These are phyloP conservation scores for Chondrilla cf. caribensis DNA, from an alignment of 37 sponge, comb jelly and placozoan genomes.

Conservation along the genomic window DNA sequence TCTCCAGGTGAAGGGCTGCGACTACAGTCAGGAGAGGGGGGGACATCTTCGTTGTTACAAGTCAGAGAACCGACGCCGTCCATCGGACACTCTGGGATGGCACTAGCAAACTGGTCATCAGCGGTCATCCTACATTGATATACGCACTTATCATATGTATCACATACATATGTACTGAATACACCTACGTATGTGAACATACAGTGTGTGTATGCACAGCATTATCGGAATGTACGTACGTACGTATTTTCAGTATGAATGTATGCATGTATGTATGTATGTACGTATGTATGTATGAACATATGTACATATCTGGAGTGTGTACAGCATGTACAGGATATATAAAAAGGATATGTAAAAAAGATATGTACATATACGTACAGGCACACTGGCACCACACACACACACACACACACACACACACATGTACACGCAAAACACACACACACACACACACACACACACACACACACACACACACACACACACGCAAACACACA, in stretches of 20 bases:
- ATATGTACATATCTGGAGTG: not conserved
- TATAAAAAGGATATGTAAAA: too few species aligned
- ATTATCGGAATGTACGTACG: too few species aligned
- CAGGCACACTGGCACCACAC: too few species aligned
- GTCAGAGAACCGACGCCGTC: not conserved
- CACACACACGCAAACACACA: not conserved
- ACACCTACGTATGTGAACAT: too few species aligned
- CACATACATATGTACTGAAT: too few species aligned
- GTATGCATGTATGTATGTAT: not conserved
- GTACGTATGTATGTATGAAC: not conserved
- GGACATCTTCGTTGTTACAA: conserved; percentile 1
- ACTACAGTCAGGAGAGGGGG: not conserved
- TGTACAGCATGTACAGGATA: too few species aligned
- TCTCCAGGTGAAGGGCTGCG: not conserved
- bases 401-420: not conserved
- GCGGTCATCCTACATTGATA: not conserved
- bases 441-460: not conserved
- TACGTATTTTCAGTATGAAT: not conserved
- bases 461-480: not conserved
- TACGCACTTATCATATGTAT: too few species aligned
- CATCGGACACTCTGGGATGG: not conserved
- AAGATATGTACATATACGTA: too few species aligned
- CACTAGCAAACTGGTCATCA: conserved; percentile 2
- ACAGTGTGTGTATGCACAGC: too few species aligned
- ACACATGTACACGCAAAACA: not conserved